Evolutionary conservation across 2,113 vertebrate genomes (phyloP).

Genomic region (Prionailurus bengalensis): DNA sequence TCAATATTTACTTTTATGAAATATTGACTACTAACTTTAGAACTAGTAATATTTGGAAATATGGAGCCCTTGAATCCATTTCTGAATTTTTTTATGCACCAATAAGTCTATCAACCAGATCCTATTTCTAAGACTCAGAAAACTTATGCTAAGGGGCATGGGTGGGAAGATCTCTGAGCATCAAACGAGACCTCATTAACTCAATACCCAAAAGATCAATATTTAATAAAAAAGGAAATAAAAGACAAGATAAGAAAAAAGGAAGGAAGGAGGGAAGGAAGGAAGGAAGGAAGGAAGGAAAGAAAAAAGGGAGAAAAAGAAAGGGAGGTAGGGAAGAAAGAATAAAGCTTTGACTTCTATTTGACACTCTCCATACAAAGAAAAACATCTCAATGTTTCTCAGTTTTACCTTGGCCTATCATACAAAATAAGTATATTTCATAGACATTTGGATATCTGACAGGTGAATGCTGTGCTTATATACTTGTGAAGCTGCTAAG

Average conservation of each 20-base stretch:
- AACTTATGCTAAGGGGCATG: neutral
- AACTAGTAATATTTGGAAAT: constrained; percentile 43
- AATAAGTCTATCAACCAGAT: neutral
- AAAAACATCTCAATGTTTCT: neutral
- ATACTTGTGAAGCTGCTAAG: neutral
- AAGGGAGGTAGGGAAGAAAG: neutral
- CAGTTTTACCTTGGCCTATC: neutral
- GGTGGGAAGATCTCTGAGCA: neutral
- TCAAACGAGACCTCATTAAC: neutral
- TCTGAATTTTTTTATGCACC: constrained; percentile 6
- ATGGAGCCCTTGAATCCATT: constrained; percentile 1
- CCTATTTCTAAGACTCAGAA: neutral
- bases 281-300: neutral
- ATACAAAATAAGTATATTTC: neutral
- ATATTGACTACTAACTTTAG: constrained; percentile 57
- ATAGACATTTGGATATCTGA: neutral
- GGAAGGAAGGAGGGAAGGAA: neutral
- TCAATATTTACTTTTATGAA: constrained; percentile 70
- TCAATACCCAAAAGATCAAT: neutral
- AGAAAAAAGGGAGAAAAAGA: neutral
- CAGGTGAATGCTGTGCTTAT: neutral
- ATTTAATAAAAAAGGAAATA: neutral
- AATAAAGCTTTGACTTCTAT: neutral
- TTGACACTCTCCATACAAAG: neutral
- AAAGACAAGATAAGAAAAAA: neutral